These are phyloP conservation scores for Tromatobia lineatoria DNA, from an alignment of 2,888 invertebrate genomes.

Conservation along the genomic window DNA sequence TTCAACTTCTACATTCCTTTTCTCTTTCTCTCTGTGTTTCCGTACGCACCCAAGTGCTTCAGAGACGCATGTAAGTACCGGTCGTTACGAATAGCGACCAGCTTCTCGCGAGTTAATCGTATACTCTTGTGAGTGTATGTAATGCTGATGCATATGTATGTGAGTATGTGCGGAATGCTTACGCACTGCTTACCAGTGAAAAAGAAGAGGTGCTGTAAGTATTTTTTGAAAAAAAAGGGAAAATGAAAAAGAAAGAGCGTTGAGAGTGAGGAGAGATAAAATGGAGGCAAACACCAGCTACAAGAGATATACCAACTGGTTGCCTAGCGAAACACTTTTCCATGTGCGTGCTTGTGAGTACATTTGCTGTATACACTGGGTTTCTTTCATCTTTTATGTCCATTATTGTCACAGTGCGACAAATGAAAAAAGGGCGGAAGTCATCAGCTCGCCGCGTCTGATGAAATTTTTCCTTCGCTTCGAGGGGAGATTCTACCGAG, in stretches of 20 bases:
- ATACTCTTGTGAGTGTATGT: not conserved
- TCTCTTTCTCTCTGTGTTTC: constrained; percentile 48
- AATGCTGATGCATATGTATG: too few relatives aligned
- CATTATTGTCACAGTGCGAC: constrained; percentile 56
- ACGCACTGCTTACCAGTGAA: constrained; percentile 61
- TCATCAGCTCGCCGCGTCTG: constrained; percentile 25
- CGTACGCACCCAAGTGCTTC: constrained; percentile 55
- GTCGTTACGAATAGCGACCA: constrained; percentile 53
- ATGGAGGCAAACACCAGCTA: constrained; percentile 44
- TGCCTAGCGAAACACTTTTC: constrained; percentile 49
- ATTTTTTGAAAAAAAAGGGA: constrained; percentile 33
- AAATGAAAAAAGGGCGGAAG: constrained; percentile 47
- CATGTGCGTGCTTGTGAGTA: constrained; percentile 28
- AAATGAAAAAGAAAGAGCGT: constrained; percentile 23
- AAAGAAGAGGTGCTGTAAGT: constrained; percentile 17
- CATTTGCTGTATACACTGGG: constrained; percentile 36
- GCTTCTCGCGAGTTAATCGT: constrained; percentile 47
- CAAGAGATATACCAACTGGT: constrained; percentile 20
- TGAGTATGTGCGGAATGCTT: constrained; percentile 78
- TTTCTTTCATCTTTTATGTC: constrained; percentile 66
- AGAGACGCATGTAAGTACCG: constrained; percentile 62
- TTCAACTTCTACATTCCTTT: constrained; percentile 39
- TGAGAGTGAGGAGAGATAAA: constrained; percentile 16
- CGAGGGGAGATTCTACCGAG: constrained; percentile 13
- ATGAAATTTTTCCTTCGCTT: constrained; percentile 20